Percentiles rank a stretch among this genome's conserved stretches.
phyloP scores from a whole-genome alignment of 2,113 vertebrate genomes.

The Heloderma charlesbogerti region DNA sequence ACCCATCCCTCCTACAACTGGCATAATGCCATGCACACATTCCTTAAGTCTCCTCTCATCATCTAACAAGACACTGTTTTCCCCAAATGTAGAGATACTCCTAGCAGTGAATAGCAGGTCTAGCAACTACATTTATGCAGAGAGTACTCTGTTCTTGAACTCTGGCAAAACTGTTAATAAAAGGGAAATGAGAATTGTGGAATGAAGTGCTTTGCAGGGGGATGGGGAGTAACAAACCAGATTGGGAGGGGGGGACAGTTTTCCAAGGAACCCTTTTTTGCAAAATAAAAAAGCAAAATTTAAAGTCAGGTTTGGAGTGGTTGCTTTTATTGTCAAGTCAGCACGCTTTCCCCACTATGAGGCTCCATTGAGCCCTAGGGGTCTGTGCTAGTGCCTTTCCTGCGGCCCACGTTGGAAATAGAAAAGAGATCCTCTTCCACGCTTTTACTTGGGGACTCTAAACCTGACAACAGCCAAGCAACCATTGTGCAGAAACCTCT shows the following conservation, averaged over 20 bases:
- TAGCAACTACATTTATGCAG: neutral
- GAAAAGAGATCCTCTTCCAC: neutral
- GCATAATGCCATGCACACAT: neutral
- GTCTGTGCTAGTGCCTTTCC: neutral
- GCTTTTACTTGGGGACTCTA: neutral
- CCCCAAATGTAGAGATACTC: neutral
- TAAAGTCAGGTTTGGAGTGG: neutral
- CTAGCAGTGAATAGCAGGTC: neutral
- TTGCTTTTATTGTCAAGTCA: neutral
- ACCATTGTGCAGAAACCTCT: slow-evolving; percentile 17
- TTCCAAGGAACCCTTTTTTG: neutral
- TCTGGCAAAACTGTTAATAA: neutral
- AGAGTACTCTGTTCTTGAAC: neutral
- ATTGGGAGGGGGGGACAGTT: neutral
- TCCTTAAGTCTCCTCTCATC: neutral
- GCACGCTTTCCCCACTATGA: neutral
- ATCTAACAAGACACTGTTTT: neutral
- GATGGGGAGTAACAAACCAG: neutral
- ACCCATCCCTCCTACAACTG: neutral
- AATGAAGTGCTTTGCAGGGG: neutral
- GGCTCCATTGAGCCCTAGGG: neutral
- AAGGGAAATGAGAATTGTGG: neutral
- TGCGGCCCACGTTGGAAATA: neutral
- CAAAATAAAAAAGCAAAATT: neutral
- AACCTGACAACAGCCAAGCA: slow-evolving; percentile 31